Percentiles rank a stretch among this genome's conserved stretches.
Evolutionary conservation across 2,113 vertebrate species (phyloP).

Genomic region (Callopanchax toddi): DNA sequence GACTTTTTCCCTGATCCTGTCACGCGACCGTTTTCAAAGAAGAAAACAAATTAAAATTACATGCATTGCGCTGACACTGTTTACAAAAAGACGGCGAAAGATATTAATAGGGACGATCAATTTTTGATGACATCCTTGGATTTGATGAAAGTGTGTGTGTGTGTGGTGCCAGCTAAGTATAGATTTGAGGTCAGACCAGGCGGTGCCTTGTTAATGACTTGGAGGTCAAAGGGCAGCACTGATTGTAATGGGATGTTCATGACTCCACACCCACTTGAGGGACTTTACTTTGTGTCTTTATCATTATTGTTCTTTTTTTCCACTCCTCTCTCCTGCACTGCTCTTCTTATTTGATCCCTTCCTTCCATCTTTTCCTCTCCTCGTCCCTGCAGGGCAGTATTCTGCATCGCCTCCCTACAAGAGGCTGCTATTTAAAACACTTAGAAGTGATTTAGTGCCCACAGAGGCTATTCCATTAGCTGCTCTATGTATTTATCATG

Average conservation of each 20-base stretch:
- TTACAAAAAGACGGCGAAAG: constrained; percentile 10
- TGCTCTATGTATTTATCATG: constrained; percentile 71
- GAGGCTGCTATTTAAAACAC: constrained; percentile 77
- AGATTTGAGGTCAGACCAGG: constrained; percentile 38
- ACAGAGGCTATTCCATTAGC: constrained; percentile 74
- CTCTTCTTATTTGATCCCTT: constrained; percentile 27
- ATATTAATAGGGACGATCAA: constrained; percentile 17
- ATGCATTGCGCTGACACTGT: constrained; percentile 12
- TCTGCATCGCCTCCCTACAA: constrained; percentile 48
- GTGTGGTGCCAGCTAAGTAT: background rate
- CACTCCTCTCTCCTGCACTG: constrained; percentile 7
- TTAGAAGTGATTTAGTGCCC: constrained; percentile 77
- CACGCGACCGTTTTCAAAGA: constrained; percentile 48
- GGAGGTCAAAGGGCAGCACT: constrained; percentile 56
- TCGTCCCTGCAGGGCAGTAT: constrained; percentile 46
- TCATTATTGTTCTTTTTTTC: constrained; percentile 17
- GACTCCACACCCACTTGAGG: constrained; percentile 18
- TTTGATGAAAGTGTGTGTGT: background rate
- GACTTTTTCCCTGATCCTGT: constrained; percentile 44
- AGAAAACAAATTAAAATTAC: constrained; percentile 64
- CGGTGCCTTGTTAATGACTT: constrained; percentile 56
- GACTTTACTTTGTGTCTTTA: constrained; percentile 18
- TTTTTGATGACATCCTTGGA: constrained; percentile 26
- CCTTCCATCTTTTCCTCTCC: background rate
- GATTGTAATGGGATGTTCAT: constrained; percentile 28